Evolutionary conservation across 1,140 invertebrate species (phyloP).

Genomic region (Hyposmocoma kahamanoa): DNA sequence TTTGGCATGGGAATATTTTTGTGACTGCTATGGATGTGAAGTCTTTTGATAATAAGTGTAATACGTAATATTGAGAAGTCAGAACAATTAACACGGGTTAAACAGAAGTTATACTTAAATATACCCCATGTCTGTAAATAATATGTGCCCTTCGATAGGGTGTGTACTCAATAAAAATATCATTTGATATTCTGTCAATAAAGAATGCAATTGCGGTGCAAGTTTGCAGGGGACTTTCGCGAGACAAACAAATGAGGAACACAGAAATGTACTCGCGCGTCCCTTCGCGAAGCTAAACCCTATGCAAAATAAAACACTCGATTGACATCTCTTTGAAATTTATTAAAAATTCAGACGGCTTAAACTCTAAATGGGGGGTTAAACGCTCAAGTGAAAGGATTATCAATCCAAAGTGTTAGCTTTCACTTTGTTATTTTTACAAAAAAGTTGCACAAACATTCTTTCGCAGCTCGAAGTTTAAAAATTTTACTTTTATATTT

Average conservation of each 20-base stretch:
- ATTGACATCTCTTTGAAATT: conserved; percentile 73
- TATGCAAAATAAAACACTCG: conserved; percentile 72
- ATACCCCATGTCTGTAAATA: too few species aligned
- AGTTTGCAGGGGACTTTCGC: conserved; percentile 19
- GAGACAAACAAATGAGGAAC: conserved; percentile 71
- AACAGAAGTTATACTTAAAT: too few species aligned
- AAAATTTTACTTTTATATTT: too few species aligned
- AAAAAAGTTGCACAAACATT: not conserved
- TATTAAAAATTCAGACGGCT: conserved; percentile 71
- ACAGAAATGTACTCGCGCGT: conserved; percentile 72
- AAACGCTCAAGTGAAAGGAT: conserved; percentile 67
- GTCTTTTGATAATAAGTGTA: too few species aligned
- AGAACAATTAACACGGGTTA: too few species aligned
- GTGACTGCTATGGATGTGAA: too few species aligned
- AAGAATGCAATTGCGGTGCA: conserved; percentile 57
- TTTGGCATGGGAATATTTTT: too few species aligned
- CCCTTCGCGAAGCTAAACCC: conserved; percentile 49
- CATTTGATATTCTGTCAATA: conserved; percentile 66
- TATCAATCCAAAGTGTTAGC: conserved; percentile 22
- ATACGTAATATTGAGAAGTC: too few species aligned
- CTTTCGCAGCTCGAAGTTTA: too few species aligned
- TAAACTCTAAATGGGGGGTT: conserved; percentile 67
- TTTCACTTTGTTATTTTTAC: conserved; percentile 4
- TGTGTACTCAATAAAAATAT: conserved; percentile 56
- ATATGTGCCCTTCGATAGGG: too few species aligned